A percentile compares a stretch with the other conserved stretches of the same genome.
These are phyloP conservation scores for Papilio glaucus DNA, from an alignment of 1,140 invertebrate species.

Conservation along the genomic window DNA sequence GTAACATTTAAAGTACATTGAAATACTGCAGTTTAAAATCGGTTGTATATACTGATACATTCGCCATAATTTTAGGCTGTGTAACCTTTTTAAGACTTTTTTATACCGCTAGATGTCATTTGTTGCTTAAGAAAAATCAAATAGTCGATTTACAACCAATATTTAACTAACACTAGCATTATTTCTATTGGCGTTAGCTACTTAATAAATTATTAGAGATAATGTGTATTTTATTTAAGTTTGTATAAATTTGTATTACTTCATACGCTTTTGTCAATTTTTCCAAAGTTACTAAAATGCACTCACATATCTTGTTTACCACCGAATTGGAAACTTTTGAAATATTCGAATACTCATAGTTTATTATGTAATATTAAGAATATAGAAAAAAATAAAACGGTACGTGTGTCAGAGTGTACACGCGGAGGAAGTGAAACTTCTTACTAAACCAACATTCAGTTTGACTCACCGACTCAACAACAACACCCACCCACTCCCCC, in stretches of 20 bases:
- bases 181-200: conserved; percentile 42
- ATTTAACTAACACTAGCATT: neutral
- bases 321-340: conserved; percentile 46
- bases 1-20: neutral
- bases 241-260: conserved; percentile 21
- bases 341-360: conserved; percentile 49
- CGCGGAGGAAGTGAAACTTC: too few relatives aligned
- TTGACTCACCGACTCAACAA: too few relatives aligned
- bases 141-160: neutral
- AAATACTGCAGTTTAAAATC: neutral
- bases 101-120: conserved; percentile 26
- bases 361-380: conserved; percentile 46
- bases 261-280: conserved; percentile 32
- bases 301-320: conserved; percentile 44
- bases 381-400: too few relatives aligned
- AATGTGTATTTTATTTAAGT: neutral
- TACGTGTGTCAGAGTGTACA: too few relatives aligned
- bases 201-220: conserved; percentile 40
- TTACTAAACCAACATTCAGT: too few relatives aligned
- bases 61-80: conserved; percentile 20
- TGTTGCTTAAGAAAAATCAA: neutral
- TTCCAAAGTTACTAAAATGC: conserved; percentile 31
- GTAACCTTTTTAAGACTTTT: conserved; percentile 2
- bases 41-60: neutral
- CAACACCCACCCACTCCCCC: too few relatives aligned